Base-by-base conservation (phyloP, 2,888 invertebrate species). In the Tricholauxania praeusta region DNA sequence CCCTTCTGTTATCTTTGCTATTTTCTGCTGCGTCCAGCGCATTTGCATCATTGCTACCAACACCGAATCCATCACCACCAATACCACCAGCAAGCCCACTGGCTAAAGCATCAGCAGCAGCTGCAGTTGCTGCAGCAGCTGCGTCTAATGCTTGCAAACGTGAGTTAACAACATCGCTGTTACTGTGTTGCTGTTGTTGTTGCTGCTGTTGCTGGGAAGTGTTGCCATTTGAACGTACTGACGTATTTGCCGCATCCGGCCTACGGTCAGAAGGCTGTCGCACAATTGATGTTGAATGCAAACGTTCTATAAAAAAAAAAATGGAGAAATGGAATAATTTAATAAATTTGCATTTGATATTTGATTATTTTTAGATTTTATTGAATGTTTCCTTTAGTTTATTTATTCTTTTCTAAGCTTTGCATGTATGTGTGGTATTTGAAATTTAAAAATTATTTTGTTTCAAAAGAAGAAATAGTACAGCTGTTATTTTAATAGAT, bases 201-300 rank as follows among this genome's bases (percentile, higher is more conserved):
- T 39, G 39, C 39, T 39, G 39, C 10, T 80, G 79, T 78, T 82
- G 78, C 75, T 51, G 82, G 65, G 81, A 81, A 72, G 82, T 81
- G 78, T 83, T 85, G 74, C 84, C 84, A 81, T 83, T 84, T 57
- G 85, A 83, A 49, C 82, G 82, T 71, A 83, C 73, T 48, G 85
- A 83, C 72, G 83, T 79, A 78, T 84, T 87, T 22, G 79, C 79
- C 72, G 81, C 84, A 82, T 87, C 87, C 76, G 87, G 84, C 75
- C 86, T 80, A 72, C 87, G 85, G 79, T 87, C 87, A 74, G 87
- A 87, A 19, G 86, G 87, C 73, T 87, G 87, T 65, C 87, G 84
- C 74, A 84, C 84, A 77, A 87, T 86, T 53, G 87, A 84, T 73
- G 85, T 79, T 76, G 86, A 80, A 75, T 85, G 83, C 67, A 85